Conservation (phyloP, 2,888 invertebrate species). For the Chymomyza fuscimana region DNA sequence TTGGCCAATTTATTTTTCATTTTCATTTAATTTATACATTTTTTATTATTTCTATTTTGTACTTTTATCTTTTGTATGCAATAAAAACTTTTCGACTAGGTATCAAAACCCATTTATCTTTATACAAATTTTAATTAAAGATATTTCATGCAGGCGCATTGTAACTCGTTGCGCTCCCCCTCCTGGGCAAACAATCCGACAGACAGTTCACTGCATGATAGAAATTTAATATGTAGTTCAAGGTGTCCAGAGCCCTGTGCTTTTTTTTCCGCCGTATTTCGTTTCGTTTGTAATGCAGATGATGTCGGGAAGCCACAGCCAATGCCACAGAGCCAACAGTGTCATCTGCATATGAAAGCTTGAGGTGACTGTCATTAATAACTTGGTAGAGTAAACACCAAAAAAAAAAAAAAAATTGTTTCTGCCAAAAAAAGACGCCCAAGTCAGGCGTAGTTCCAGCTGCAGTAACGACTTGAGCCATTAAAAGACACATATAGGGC, state of each 20-base stretch:
- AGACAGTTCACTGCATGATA: slow-evolving; percentile 29
- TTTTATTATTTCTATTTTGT: slow-evolving; percentile 12
- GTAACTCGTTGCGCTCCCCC: slow-evolving; percentile 34
- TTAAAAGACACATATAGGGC: slow-evolving; percentile 56
- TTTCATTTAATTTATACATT: slow-evolving; percentile 33
- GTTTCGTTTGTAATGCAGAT: slow-evolving; percentile 62
- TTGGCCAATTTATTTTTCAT: slow-evolving; percentile 53
- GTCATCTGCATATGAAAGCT: slow-evolving; percentile 60
- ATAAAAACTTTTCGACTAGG: slow-evolving; percentile 67
- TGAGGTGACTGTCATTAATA: slow-evolving; percentile 65
- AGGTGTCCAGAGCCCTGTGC: slow-evolving; percentile 19
- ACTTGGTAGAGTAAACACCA: slow-evolving; percentile 38
- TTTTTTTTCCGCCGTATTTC: slow-evolving; percentile 25
- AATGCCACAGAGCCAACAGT: neutral
- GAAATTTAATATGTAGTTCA: slow-evolving; percentile 48
- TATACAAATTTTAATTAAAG: slow-evolving; percentile 71
- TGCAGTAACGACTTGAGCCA: slow-evolving; percentile 74
- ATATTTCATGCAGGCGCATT: slow-evolving; percentile 67
- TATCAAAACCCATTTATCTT: slow-evolving; percentile 72
- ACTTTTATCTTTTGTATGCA: slow-evolving; percentile 34
- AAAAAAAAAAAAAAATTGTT: slow-evolving; percentile 21
- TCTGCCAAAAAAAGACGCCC: slow-evolving; percentile 20
- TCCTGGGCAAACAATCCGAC: neutral
- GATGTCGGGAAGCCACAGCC: slow-evolving; percentile 22
- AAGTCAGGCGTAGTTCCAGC: slow-evolving; percentile 43